Base-by-base conservation (phyloP, 2,888 invertebrate genomes). In the Gymnoscelis rufifasciata region DNA sequence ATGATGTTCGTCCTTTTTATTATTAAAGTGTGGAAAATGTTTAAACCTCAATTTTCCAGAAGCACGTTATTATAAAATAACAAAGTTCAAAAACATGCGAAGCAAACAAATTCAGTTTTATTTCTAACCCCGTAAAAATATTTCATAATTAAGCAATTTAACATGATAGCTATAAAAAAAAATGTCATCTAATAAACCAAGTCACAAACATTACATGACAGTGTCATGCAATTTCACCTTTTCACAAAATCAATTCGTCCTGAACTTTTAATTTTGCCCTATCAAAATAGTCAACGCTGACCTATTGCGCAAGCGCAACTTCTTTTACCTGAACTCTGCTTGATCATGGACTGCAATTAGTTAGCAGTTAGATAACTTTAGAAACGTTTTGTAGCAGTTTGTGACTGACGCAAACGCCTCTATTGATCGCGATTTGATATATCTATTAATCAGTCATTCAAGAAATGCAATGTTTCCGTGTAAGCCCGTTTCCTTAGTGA, bases 321-420 rank as follows among this genome's bases (percentile, higher is more conserved):
- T 61, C 52, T 57, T 59, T 53, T 59, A 40, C 14, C 43, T 37
- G 49, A 67, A 66, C 62, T 59, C 53, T 59, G 59, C 54, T 59
- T 63, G 69, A 71, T 72, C 67, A 71, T 65, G 62, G 61, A 43
- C 45, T 45, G 59, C 64, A 69, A 71, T 73, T 68, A 71, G 64
- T 52, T 42, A 50, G 53, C 55, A 48, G 64, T 75, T 75, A 71
- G 47, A 54, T 71, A 74, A 75, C 63, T 47, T 53, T 55, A 48
- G 43, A 47, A 42, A 43, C 49, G 54, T 51, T 61, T 57, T 53
- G 46, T 54, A 41, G 33, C 26, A 36, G 49, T 52, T 52, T 56
- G 39, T 56, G 42, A 49, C 47, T 60, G 60, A 57, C 59, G 60
- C 51, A 54, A 52, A 46, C 49, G 41, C 51, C 43, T 45, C 57